These are phyloP conservation scores for Macrosteles quadrilineatus DNA, from an alignment of 1,140 invertebrate genomes.

Conservation along the genomic window DNA sequence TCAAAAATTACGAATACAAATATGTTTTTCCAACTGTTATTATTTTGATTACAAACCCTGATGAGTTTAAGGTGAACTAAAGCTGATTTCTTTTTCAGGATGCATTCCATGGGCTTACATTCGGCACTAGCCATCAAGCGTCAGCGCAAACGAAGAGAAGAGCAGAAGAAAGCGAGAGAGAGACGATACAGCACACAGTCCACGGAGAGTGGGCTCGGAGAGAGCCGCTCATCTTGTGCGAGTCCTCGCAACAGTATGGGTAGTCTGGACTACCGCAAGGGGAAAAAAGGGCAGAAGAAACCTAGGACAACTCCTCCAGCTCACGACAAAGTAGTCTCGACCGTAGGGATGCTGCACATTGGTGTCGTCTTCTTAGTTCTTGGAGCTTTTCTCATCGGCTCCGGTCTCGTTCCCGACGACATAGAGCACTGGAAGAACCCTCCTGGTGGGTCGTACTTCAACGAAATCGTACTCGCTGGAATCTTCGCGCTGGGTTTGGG, in stretches of 20 bases:
- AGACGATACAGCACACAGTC: constrained; percentile 73
- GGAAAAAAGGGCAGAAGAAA: constrained; percentile 24
- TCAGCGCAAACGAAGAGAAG: constrained; percentile 79
- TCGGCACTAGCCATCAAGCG: constrained; percentile 89
- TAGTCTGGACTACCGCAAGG: constrained; percentile 34
- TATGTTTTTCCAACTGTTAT: too few relatives aligned
- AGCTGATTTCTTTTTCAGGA: constrained; percentile 63
- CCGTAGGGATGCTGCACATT: constrained; percentile 85
- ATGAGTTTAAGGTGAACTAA: too few relatives aligned
- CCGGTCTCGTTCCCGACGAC: constrained; percentile 78
- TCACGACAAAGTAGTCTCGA: constrained; percentile 66
- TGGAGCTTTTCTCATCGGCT: constrained; percentile 76
- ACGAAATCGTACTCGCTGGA: constrained; percentile 78
- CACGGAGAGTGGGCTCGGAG: constrained; percentile 67
- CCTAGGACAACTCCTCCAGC: constrained; percentile 24
- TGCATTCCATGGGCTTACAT: constrained; percentile 85
- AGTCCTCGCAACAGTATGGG: constrained; percentile 59
- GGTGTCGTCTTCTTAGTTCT: constrained; percentile 85
- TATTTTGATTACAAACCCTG: too few relatives aligned
- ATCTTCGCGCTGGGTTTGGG: constrained; percentile 52
- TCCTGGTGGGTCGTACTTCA: constrained; percentile 70
- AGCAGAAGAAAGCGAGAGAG: constrained; percentile 71
- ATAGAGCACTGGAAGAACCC: constrained; percentile 52
- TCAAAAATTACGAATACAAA: too few relatives aligned
- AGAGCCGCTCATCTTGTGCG: constrained; percentile 43